Base-by-base conservation (phyloP, 2,113 vertebrate genomes). In the Ptilorrhoa leucosticta region DNA sequence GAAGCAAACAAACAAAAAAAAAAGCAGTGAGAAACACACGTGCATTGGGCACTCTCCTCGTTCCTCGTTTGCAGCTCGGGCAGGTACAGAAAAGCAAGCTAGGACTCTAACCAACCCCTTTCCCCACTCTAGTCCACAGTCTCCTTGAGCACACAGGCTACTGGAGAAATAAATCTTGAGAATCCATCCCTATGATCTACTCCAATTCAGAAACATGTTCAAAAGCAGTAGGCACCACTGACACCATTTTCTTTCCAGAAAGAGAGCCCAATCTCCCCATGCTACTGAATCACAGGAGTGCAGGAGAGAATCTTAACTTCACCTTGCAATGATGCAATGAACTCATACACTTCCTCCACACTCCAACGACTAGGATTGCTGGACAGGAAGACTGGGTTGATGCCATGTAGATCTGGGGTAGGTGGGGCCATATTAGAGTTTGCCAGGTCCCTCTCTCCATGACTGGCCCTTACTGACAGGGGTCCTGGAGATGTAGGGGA, bases 311-410 rank as follows among this genome's bases (percentile, higher is more conserved):
- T 58, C 44, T 61, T 57, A 44, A 72, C 58, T 97, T 90, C 48
- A 99, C 99, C 99, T 98, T 99, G 99, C 90, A 99, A 97, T 20
- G 99, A 99, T 16, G 99, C 99, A 72, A 99, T 99, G 79, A 99
- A 99, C 91, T 99, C 98, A 3, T 98, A 99, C 76, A 99, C 99
- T 95, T 99, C 99, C 56, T 99, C 99, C 79, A 99, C 99, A 8
- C 98, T 99, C 99, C 99, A 99, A 24, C 98, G 98, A 83, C 98
- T 98, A 8, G 99, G 99, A 79, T 98, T 99, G 30, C 98, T 98
- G 39, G 99, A 99, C 39, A 99, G 97, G 93, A 99, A 99, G 89
- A 98, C 97, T 2, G 98, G 98, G 75, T 98, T 98, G 77, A 98
- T 99, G 42, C 99, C 99, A 35, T 99, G 98, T 53, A 99, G 97